Percentiles rank a stretch among this genome's conserved stretches.
Conservation (phyloP, 2,797 vertebrate species). For the Urophycis tenuis region DNA sequence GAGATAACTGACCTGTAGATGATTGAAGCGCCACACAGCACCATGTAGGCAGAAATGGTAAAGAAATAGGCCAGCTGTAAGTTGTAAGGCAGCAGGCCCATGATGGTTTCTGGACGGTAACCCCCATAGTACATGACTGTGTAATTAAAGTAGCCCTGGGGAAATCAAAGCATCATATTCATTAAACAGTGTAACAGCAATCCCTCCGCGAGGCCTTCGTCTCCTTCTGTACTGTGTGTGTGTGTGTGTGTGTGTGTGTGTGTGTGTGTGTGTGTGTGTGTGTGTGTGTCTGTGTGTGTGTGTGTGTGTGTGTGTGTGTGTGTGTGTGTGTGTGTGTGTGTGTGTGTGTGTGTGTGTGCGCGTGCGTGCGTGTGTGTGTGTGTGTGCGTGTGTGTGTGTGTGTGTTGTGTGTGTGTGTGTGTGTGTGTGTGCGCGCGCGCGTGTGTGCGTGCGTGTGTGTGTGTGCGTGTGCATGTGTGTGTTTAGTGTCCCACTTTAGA, state of each 20-base stretch:
- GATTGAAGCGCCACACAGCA: conserved; percentile 81
- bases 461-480: background rate
- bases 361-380: too few relatives aligned
- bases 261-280: background rate
- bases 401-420: background rate
- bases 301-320: background rate
- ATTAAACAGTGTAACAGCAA: background rate
- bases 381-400: too few relatives aligned
- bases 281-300: background rate
- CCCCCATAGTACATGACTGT: conserved; percentile 89
- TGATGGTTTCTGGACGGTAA: conserved; percentile 75
- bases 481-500: background rate
- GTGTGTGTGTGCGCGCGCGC: too few relatives aligned
- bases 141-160: conserved; percentile 84
- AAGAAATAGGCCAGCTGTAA: conserved; percentile 95
- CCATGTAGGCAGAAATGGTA: conserved; percentile 79
- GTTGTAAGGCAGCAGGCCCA: conserved; percentile 65
- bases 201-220: background rate
- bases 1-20: conserved; percentile 78
- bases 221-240: background rate
- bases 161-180: conserved; percentile 8
- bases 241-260: too few relatives aligned
- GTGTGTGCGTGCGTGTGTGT: too few relatives aligned
- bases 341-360: background rate
- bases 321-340: too few relatives aligned